Evolutionary conservation across 2,888 invertebrate species (phyloP), one percentile per base, ranked within the genome.

Genomic region (Drosophila antonietae): DNA sequence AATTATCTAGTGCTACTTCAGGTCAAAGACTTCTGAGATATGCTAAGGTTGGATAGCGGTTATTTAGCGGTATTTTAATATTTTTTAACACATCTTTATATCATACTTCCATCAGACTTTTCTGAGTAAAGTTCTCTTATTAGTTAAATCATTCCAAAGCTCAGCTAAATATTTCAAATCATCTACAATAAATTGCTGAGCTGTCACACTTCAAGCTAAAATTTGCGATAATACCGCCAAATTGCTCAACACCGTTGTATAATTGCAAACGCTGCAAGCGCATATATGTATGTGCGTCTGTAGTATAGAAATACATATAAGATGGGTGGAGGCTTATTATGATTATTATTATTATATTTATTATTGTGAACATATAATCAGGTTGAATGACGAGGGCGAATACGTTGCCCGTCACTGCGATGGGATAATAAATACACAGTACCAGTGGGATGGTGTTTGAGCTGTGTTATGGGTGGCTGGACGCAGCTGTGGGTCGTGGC

Each of bases 321-420:
- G 20, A 18, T 31, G 31, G 41, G 5, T 15, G 5, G 18, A 51
- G 49, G 53, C 53, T 39, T 53, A 53, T 53, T 57, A 35, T 35
- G 44, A 63, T 66, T 60, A 73, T 78, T 75, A 80, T 76, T 70
- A 59, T 70, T 59, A 56, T 67, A 65, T 74, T 67, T 73, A 68
- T 73, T 64, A 78, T 74, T 78, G 73, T 75, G 73, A 71, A 67
- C 75, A 74, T 75, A 81, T 86, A 85, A 87, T 85, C 82, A 77
- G 80, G 57, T 75, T 80, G 70, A 78, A 78, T 82, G 85, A 82
- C 66, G 73, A 76, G 75, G 64, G 71, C 66, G 57, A 68, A 61
- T 59, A 62, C 66, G 59, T 60, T 68, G 28, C 53, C 56, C 52
- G 65, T 69, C 63, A 47, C 56, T 58, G 53, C 58, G 68, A 67